Percentiles rank a stretch among this genome's conserved stretches.
These are phyloP conservation scores for Panagrolaimus sp. DNA, from an alignment of 1,140 invertebrate species.

Conservation along the genomic window DNA sequence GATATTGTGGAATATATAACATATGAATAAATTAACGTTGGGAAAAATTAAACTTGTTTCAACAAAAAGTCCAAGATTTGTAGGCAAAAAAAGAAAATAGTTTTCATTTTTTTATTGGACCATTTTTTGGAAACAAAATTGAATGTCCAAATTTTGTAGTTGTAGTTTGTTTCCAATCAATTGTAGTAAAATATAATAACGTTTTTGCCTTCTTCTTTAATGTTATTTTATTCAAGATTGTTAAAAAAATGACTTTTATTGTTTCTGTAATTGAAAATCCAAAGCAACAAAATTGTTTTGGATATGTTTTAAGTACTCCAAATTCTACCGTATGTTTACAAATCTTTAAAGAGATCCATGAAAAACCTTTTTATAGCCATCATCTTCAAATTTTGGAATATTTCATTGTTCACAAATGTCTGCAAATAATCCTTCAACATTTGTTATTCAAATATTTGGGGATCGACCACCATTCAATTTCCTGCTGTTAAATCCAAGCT, in stretches of 20 bases:
- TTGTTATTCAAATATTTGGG: slow-evolving; percentile 23
- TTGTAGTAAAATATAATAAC: too few species aligned
- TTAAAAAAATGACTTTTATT: slow-evolving; percentile 5
- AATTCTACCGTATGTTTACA: slow-evolving; percentile 18
- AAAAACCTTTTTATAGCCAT: slow-evolving; percentile 7
- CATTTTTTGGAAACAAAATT: too few species aligned
- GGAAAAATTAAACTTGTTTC: too few species aligned
- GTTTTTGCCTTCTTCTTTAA: too few species aligned
- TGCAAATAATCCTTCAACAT: slow-evolving; percentile 4
- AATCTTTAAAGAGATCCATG: neutral
- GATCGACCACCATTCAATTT: slow-evolving; percentile 21
- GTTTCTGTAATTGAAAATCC: slow-evolving; percentile 21
- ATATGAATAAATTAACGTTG: too few species aligned
- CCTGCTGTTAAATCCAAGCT: slow-evolving; percentile 20
- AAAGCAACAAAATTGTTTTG: slow-evolving; percentile 22
- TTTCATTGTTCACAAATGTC: slow-evolving; percentile 22
- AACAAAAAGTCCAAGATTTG: too few species aligned
- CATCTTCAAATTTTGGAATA: slow-evolving; percentile 22
- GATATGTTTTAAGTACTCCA: slow-evolving; percentile 19
- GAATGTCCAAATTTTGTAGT: too few species aligned
- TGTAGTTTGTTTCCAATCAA: too few species aligned
- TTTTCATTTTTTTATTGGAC: too few species aligned
- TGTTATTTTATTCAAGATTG: too few species aligned
- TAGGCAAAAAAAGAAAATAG: too few species aligned
- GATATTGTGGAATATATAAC: too few species aligned